A percentile compares a stretch with the other conserved stretches of the same genome.
Evolutionary conservation across 2,797 vertebrate genomes (phyloP).

Genomic region (Darevskia nairensis): DNA sequence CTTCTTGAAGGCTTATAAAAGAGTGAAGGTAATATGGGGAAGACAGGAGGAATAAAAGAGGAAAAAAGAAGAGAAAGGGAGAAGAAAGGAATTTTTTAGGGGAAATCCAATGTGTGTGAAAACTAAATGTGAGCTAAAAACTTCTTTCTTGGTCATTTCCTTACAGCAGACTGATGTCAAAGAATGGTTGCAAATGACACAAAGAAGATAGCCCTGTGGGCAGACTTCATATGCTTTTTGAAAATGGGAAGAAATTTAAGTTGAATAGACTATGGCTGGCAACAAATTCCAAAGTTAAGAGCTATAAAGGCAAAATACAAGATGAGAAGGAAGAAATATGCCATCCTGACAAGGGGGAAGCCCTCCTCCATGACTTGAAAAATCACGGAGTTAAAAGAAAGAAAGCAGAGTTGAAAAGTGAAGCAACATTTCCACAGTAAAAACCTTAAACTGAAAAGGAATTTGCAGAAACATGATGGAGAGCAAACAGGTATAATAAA

Average conservation of each 20-base stretch:
- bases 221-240: neutral
- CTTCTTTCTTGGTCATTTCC: neutral
- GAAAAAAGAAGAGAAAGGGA: neutral
- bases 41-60: neutral
- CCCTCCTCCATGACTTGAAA: neutral
- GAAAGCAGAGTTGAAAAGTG: neutral
- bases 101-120: neutral
- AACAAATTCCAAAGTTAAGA: neutral
- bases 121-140: neutral
- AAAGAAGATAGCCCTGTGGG: neutral
- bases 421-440: conserved; percentile 2
- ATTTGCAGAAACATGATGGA: neutral
- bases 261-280: neutral
- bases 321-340: neutral
- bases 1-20: neutral
- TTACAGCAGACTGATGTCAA: neutral
- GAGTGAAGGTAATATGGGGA: neutral
- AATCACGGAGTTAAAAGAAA: neutral
- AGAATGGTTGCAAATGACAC: neutral
- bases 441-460: neutral
- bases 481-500: neutral
- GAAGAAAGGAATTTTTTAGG: neutral
- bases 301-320: no score
- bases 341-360: neutral
- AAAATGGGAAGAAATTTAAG: neutral